Conservation (phyloP, 2,888 invertebrate genomes). For the Bellardia pandia region DNA sequence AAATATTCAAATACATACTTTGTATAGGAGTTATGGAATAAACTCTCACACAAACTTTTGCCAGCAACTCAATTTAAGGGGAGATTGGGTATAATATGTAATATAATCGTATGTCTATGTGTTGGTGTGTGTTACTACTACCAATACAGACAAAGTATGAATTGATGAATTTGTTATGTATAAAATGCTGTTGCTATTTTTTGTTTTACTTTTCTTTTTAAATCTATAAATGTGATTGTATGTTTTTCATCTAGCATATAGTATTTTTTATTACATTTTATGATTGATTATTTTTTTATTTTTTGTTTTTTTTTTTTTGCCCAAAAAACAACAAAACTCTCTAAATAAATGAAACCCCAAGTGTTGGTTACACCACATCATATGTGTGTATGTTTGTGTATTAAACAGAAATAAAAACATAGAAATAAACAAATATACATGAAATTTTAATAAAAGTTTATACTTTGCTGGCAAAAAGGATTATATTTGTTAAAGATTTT, state of each 20-base stretch:
- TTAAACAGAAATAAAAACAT: slow-evolving; percentile 13
- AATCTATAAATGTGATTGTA: slow-evolving; percentile 47
- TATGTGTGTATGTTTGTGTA: slow-evolving; percentile 2
- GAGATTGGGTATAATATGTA: slow-evolving; percentile 41
- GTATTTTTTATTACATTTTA: slow-evolving; percentile 50
- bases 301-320: slow-evolving; percentile 10
- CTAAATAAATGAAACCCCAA: slow-evolving; percentile 64
- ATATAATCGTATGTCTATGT: slow-evolving; percentile 4
- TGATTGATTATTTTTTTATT: slow-evolving; percentile 69
- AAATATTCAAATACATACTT: slow-evolving; percentile 77
- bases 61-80: background rate
- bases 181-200: slow-evolving; percentile 45
- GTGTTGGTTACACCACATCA: slow-evolving; percentile 59
- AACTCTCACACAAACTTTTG: slow-evolving; percentile 20
- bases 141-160: slow-evolving; percentile 43
- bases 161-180: slow-evolving; percentile 69
- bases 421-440: slow-evolving; percentile 24
- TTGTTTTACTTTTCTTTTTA: slow-evolving; percentile 35
- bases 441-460: slow-evolving; percentile 69
- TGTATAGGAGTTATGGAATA: slow-evolving; percentile 61
- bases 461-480: slow-evolving; percentile 58
- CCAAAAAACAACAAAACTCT: slow-evolving; percentile 50
- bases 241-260: slow-evolving; percentile 32
- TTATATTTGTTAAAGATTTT: slow-evolving; percentile 54
- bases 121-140: slow-evolving; percentile 16